Evolutionary conservation across 92 coral and sea anemone genomes (phyloP), one percentile per base, ranked within the genome.

Genomic region (Epizoanthus stellaris): DNA sequence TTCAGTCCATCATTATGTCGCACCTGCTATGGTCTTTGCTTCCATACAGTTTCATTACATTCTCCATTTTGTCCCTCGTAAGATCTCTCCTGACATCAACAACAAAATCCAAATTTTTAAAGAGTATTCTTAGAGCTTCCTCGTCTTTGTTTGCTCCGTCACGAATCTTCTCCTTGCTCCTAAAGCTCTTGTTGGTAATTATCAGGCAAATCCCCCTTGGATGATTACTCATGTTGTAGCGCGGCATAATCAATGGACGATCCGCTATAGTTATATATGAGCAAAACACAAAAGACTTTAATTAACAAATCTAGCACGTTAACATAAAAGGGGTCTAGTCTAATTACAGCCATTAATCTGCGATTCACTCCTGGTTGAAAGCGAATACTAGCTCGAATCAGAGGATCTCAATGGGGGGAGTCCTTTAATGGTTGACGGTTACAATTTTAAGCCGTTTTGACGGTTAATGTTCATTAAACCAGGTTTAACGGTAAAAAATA

Each of bases 141-240:
- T 82, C 76, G 67, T 82, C 86, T 16, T 54, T 67, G 42, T 52
- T 75, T 49, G 86, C 38, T n/a, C 86, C 86, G 17, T 82, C 65
- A 12, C 86, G 75, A 7, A 34, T 45, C 54, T 39, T 58, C 4
- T 58, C 77, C 25, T 68, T 13, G 77, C 67, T 70, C 42, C 8
- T 43, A 67, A 82, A 82, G 21, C 40, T 70, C 34, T 53, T 82
- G 77, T 82, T 82, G 67, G 67, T 82, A 2, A 82, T 58, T 16
- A 82, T 67, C 38, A 82, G 49, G 61, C 86, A 82, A 67, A 82
- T 3, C 53, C 86, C 86, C 25, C 86, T 68, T 14, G 86, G 86
- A 2, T 49, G 38, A 34, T 34, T 58, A 6, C 56, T 39, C 75
- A 67, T 82, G 64, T 67, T 67, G 77, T 82, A 82, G 5, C 66